phyloP scores from a whole-genome alignment of 1,140 invertebrate genomes.

The Monochamus saltuarius region DNA sequence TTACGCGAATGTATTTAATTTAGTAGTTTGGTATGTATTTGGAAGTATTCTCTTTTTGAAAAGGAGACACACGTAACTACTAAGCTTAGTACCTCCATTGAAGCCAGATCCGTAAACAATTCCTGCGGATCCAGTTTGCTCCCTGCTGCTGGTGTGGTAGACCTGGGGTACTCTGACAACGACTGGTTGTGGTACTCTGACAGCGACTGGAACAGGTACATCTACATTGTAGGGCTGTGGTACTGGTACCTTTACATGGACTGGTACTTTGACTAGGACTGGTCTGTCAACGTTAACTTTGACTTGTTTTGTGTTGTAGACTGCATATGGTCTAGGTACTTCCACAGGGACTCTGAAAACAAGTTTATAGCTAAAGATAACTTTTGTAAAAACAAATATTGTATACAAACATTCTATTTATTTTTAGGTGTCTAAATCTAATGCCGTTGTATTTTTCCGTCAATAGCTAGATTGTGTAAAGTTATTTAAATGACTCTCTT shows the following conservation, averaged over 20 bases:
- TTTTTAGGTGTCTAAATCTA: background rate
- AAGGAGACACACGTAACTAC: no score
- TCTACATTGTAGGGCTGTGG: constrained; percentile 24
- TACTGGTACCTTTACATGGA: constrained; percentile 27
- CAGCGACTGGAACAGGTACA: constrained; percentile 19
- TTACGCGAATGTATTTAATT: no score
- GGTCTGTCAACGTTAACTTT: constrained; percentile 27
- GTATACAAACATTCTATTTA: background rate
- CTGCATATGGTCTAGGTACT: constrained; percentile 29
- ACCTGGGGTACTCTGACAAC: constrained; percentile 28
- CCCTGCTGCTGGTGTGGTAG: no score
- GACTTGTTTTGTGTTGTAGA: constrained; percentile 30
- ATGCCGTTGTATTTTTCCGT: no score
- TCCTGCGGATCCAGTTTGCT: no score
- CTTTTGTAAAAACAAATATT: no score
- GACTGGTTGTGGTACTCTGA: constrained; percentile 26
- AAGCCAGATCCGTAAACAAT: background rate
- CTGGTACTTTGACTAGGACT: constrained; percentile 31
- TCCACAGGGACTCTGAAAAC: constrained; percentile 22
- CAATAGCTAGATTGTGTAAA: no score
- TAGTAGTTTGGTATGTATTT: no score
- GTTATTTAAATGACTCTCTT: no score
- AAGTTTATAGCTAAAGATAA: no score
- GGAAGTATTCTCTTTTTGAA: no score
- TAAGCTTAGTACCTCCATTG: background rate